Conservation (phyloP, 2,113 vertebrate genomes). For the Panthera tigris region DNA sequence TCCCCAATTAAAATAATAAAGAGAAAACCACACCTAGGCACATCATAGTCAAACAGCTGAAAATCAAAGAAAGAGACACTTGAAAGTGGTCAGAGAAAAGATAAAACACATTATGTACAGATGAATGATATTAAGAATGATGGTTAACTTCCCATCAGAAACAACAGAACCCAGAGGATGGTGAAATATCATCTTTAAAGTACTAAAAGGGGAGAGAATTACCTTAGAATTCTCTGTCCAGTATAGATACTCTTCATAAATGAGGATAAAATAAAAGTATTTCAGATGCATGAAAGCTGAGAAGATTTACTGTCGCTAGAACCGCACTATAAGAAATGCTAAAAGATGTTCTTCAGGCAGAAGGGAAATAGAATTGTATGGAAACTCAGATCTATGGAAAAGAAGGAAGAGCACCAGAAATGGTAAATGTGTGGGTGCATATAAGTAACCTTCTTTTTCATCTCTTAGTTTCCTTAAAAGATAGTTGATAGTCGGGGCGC, state of each 20-base stretch:
- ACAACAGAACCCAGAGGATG: not conserved
- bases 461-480: conserved; percentile 13
- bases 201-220: not conserved
- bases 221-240: not conserved
- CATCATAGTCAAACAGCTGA: not conserved
- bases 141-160: conserved; percentile 6
- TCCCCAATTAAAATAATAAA: not conserved
- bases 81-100: not conserved
- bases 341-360: not conserved
- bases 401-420: not conserved
- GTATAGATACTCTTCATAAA: not conserved
- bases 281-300: not conserved
- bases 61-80: not conserved
- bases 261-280: not conserved
- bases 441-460: not conserved
- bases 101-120: not conserved
- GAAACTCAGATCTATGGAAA: not conserved
- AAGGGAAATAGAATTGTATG: not conserved
- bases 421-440: not conserved
- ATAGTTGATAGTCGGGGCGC: not conserved
- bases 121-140: not conserved
- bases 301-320: not conserved
- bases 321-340: not conserved
- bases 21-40: not conserved
- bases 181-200: not conserved